Evolutionary conservation across 2,888 invertebrate genomes (phyloP), one percentile per base, ranked within the genome.

Genomic region (Oscheius sp.): DNA sequence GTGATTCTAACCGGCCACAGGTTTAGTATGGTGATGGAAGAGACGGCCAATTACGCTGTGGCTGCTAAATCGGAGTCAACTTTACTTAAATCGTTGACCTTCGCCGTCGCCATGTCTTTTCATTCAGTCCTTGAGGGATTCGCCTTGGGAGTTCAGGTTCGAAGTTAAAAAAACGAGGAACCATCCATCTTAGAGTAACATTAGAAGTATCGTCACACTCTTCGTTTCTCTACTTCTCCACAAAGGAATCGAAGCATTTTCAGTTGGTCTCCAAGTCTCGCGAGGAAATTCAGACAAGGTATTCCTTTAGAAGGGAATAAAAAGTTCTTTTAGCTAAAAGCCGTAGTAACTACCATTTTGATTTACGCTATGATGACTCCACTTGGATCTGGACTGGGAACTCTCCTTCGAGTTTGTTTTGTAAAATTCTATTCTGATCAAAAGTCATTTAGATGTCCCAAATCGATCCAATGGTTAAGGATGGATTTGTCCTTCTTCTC

Each of bases 321-420:
- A 10, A 57, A 17, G n/a, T 6, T 25, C 12, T 3, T 33, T 50
- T 57, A 73, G 71, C 52, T 57, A 34, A 65, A 73, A 57, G 70
- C 67, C 3, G 79, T 82, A 5, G 67, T 89, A 8, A 76, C 82
- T 37, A 87, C 88, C 3, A 86, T 87, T 37, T 31, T 87, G 1
- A 69, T 88, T n/a, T 89, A 89, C 76, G 91, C 92, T 0, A 82
- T 91, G 58, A 91, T 92, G 27, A 91, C 92, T 5, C 92, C 92
- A 0, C 79, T 92, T 64, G 92, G 92, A 23, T 76, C 84, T 1
- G 69, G 80, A n/a, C 69, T 86, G 12, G 82, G 82, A 25, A 73
- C 80, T 3, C 20, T 71, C 6, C 68, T 80, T 1, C 65, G 67
- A 70, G 74, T 74, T 50, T 37, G 8, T 33, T 23, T n/a, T n/a